Base-by-base conservation (phyloP, 2,888 invertebrate species). In the Heliothis peltigera region DNA sequence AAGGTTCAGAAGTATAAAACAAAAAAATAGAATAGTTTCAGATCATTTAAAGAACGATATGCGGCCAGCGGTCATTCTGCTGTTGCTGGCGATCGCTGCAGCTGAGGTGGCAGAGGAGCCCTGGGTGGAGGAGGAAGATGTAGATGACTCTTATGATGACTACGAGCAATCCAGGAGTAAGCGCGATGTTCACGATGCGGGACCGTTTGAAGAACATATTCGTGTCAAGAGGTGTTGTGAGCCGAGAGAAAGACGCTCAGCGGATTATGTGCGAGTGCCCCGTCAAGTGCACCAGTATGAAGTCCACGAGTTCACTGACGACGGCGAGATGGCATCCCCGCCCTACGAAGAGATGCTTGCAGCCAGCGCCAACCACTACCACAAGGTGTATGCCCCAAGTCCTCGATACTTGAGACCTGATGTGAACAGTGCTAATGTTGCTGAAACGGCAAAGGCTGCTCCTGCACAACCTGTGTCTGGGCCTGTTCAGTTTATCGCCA, bases 261-360 rank as follows among this genome's bases (percentile, higher is more conserved):
- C 84, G 0, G 87, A 89, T 0, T 86, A 85, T 62, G 81, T 84
- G 8, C 78, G 92, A 25, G 79, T 77, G 1, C 90, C 91, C 6
- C 85, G 92, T 0, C 91, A 92, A 53, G 84, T 92, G 1, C 94
- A 93, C 57, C 93, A 93, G 57, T 94, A 94, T 63, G 92, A 95
- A 77, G 94, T 95, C 0, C 89, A 93, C 64, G 94, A 95, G 80
- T 76, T 85, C 28, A 87, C 86, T 0, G 93, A 92, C 32, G 94
- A 80, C 3, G 63, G 77, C 7, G 67, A 84, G 68, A 69, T 86
- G 66, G 65, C 87, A 0, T 87, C 89, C 2, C 90, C 90, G 1
- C 91, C 93, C 0, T 93, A 91, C 78, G 93, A 94, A 64, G 91
- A 94, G 77, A 92, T 94, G 94, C 71, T 93, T 53, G 93, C 94